phyloP scores from a whole-genome alignment of 2,888 invertebrate species.

The Sarcophaga caerulescens region DNA sequence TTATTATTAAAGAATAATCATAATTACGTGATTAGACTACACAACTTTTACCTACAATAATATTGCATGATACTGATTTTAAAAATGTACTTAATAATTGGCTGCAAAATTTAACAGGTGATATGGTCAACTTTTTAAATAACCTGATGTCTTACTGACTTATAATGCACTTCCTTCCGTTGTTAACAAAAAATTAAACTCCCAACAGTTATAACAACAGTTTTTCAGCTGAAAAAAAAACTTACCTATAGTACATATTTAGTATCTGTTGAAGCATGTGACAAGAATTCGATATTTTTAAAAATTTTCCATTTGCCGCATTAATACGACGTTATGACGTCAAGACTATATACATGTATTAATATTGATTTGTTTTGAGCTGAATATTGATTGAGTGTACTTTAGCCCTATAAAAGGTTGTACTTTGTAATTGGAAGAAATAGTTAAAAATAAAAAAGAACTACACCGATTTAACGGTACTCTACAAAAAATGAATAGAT shows the following conservation, averaged over 20 bases:
- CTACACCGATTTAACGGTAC: too few relatives aligned
- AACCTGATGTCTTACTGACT: not conserved
- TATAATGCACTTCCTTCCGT: not conserved
- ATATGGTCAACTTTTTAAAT: not conserved
- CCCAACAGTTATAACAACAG: too few relatives aligned
- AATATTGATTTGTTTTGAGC: too few relatives aligned
- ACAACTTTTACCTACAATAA: not conserved
- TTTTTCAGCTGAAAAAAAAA: too few relatives aligned
- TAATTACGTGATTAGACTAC: not conserved
- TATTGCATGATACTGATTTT: not conserved
- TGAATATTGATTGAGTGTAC: too few relatives aligned
- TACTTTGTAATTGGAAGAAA: too few relatives aligned
- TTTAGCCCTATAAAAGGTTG: too few relatives aligned
- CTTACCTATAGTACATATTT: too few relatives aligned
- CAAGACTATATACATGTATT: too few relatives aligned
- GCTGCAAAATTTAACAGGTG: not conserved
- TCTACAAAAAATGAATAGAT: too few relatives aligned
- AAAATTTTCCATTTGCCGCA: not conserved
- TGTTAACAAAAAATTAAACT: not conserved
- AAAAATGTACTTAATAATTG: not conserved
- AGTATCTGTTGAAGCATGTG: not conserved
- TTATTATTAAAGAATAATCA: not conserved
- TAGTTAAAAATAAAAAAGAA: too few relatives aligned
- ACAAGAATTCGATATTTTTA: not conserved
- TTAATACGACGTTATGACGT: too few relatives aligned